Base-by-base conservation (phyloP, 1,140 invertebrate species). In the Campoletis sonorensis region DNA sequence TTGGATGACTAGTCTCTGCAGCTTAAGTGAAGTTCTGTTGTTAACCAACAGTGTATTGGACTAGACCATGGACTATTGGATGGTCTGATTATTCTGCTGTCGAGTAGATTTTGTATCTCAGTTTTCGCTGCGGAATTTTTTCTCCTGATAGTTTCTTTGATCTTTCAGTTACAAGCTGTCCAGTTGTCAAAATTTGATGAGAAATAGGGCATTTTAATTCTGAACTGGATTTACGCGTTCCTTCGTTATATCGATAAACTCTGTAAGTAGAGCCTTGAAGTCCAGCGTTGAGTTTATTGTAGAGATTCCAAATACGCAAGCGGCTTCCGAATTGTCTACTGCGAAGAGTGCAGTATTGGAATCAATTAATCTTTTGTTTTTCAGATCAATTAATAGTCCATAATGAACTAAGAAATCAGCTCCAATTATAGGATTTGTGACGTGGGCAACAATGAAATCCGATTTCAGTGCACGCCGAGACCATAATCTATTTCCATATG, bases 321-420 rank as follows among this genome's bases (percentile, higher is more conserved):
- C 11, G 37, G 18, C 1, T 13, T 37, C 13, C 0, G 71, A 18
- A 26, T 79, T 23, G 5, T 67, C 64, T 2, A 7, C 10, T 67
- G 61, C 0, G 54, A 1, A 5, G 21, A 33, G 30, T 4, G 7
- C 30, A 33, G 64, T 79, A 18, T 26, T 4, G 15, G 18, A 18
- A n/a, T 79, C 78, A 18, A 70, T 49, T 11, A 72, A 7, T 73
- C 79, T 76, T 13, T 81, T 58, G 37, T 82, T 73, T 21, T 70
- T 75, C 37, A 89, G 13, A 80, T 91, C 89, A 0, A 90, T 84
- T 4, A 90, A 30, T 13, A 92, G 72, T 5, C 84, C 78, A 80
- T 85, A 87, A 71, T 88, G 75, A 0, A 27, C 26, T 10, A 93
- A 79, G 68, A 92, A 90, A 75, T 88, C 87, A 0, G 84, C 86